Evolutionary conservation across 2,888 invertebrate genomes (phyloP).

Genomic region (Rhagophthalmus giganteus): DNA sequence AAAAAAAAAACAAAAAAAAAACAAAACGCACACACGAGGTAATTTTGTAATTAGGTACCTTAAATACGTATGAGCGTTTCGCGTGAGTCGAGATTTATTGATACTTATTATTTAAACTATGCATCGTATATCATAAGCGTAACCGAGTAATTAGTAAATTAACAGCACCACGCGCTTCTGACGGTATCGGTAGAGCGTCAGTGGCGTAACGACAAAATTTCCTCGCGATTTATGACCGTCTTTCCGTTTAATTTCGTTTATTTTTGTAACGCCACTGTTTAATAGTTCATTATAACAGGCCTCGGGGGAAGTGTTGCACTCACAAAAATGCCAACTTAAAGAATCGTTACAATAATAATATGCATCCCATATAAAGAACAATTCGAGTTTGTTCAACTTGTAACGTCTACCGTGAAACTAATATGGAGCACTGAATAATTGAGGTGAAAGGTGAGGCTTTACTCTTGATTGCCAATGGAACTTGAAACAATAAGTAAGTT

Average conservation of each 20-base stretch:
- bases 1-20: too few species aligned
- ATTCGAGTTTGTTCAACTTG: slow-evolving; percentile 25
- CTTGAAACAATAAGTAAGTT: slow-evolving; percentile 36
- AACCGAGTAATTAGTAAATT: slow-evolving; percentile 16
- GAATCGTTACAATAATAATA: too few species aligned
- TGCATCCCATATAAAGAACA: slow-evolving; percentile 7
- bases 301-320: too few species aligned
- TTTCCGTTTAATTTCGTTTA: too few species aligned
- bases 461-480: slow-evolving; percentile 43
- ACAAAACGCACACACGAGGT: too few species aligned
- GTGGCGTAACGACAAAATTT: neutral
- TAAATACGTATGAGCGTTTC: neutral
- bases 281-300: too few species aligned
- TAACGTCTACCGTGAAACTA: slow-evolving; percentile 31
- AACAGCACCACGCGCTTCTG: slow-evolving; percentile 7
- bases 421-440: slow-evolving; percentile 45
- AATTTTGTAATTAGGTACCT: slow-evolving; percentile 8
- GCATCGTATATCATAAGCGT: slow-evolving; percentile 9
- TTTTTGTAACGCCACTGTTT: too few species aligned
- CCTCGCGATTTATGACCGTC: too few species aligned
- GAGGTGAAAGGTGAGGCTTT: slow-evolving; percentile 45
- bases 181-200: neutral
- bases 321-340: too few species aligned
- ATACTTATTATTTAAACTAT: slow-evolving; percentile 11
- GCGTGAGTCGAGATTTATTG: slow-evolving; percentile 8